phyloP scores from a whole-genome alignment of 2,888 invertebrate species.

The Cerastoderma edule region DNA sequence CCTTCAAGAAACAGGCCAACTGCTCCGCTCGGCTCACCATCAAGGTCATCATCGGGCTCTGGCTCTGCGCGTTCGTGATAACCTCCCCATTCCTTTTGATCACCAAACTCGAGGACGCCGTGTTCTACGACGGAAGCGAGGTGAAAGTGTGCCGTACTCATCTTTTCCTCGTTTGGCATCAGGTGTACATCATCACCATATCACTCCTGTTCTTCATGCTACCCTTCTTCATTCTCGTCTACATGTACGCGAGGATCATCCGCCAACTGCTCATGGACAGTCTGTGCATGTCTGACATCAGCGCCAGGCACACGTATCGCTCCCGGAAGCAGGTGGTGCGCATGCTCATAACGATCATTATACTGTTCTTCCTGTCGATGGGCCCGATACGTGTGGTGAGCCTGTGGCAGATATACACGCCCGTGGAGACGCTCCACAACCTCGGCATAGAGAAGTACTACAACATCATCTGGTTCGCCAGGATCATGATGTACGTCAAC shows the following conservation, averaged over 20 bases:
- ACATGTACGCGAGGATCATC: constrained; percentile 88
- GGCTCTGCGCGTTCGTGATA: constrained; percentile 80
- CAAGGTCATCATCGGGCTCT: constrained; percentile 76
- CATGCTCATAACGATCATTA: constrained; percentile 77
- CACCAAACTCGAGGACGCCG: constrained; percentile 90
- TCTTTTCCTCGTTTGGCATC: constrained; percentile 91
- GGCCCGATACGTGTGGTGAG: constrained; percentile 95
- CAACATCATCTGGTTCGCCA: constrained; percentile 92
- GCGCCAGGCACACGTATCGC: constrained; percentile 30
- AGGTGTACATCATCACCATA: constrained; percentile 91
- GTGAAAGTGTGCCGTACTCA: constrained; percentile 92
- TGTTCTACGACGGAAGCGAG: constrained; percentile 89
- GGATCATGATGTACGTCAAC: constrained; percentile 92
- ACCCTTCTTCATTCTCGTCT: constrained; percentile 91
- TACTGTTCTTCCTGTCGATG: constrained; percentile 95
- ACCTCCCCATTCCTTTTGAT: constrained; percentile 91
- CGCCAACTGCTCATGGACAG: constrained; percentile 50
- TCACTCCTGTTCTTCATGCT: constrained; percentile 93
- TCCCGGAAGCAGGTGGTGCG: constrained; percentile 73
- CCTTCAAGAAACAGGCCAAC: constrained; percentile 87
- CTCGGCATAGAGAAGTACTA: constrained; percentile 93
- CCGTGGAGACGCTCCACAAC: constrained; percentile 87
- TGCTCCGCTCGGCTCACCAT: constrained; percentile 82
- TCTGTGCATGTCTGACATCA: constrained; percentile 33
- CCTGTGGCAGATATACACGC: constrained; percentile 93